Evolutionary conservation across 2,888 invertebrate genomes (phyloP).

Genomic region (Cinara cedri): DNA sequence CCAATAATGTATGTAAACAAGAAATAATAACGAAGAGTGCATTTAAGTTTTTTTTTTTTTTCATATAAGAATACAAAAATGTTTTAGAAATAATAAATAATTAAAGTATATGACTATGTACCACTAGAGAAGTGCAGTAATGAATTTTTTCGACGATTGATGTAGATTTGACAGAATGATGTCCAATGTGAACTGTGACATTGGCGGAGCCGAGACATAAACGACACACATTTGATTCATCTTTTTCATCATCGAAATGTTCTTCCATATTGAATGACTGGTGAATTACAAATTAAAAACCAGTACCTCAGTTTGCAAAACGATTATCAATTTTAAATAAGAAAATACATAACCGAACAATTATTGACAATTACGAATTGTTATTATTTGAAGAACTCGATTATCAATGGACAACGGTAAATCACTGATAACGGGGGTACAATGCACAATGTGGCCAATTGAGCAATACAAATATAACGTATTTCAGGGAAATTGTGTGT

Average conservation of each 20-base stretch:
- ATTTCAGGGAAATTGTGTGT: too few species aligned
- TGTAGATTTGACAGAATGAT: background rate
- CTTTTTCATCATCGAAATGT: background rate
- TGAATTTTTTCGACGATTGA: constrained; percentile 44
- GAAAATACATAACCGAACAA: constrained; percentile 24
- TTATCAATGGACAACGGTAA: constrained; percentile 1
- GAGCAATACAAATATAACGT: background rate
- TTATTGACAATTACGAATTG: background rate
- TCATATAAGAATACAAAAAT: too few species aligned
- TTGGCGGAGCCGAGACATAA: constrained; percentile 25
- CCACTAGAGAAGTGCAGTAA: constrained; percentile 48
- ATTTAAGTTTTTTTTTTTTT: too few species aligned
- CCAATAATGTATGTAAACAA: too few species aligned
- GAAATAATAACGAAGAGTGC: too few species aligned
- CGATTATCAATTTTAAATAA: background rate
- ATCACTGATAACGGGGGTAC: background rate
- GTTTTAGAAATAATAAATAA: background rate
- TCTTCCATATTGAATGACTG: background rate
- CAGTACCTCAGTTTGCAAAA: background rate
- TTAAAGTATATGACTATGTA: background rate
- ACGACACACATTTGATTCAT: constrained; percentile 4
- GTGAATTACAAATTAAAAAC: background rate
- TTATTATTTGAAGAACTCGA: background rate
- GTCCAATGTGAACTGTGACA: constrained; percentile 32
- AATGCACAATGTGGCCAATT: constrained; percentile 28